Evolutionary conservation across 2,797 vertebrate species (phyloP).

Genomic region (Nyctibius grandis): DNA sequence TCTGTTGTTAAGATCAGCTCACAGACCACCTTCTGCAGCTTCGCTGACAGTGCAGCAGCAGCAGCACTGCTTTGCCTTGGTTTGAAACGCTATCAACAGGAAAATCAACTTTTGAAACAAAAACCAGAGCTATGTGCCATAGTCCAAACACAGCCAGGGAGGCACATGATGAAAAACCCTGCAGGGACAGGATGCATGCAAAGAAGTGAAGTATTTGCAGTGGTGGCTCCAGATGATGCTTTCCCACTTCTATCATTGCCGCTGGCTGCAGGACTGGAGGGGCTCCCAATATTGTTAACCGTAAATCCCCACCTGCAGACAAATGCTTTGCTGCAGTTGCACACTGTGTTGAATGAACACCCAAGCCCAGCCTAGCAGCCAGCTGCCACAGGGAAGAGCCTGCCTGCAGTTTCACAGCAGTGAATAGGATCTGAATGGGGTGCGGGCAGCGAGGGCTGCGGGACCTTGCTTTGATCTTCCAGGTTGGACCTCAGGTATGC

Average conservation of each 20-base stretch:
- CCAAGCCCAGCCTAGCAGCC: not conserved
- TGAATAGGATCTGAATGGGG: rapidly evolving
- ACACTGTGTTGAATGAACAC: not conserved
- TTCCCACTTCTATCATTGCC: not conserved
- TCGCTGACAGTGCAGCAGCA: not conserved
- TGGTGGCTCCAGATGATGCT: rapidly evolving
- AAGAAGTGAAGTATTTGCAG: no score
- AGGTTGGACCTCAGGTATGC: not conserved
- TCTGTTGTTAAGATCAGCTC: not conserved
- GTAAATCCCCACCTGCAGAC: not conserved
- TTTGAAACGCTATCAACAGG: not conserved
- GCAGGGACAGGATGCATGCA: no score
- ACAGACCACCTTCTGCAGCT: not conserved
- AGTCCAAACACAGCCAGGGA: not conserved
- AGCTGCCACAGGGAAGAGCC: not conserved
- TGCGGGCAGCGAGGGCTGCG: rapidly evolving
- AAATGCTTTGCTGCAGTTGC: rapidly evolving
- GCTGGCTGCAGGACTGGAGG: not conserved
- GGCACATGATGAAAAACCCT: not conserved
- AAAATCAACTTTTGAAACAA: not conserved
- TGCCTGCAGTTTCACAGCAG: not conserved
- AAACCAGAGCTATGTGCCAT: not conserved
- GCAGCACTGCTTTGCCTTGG: not conserved
- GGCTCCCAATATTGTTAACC: not conserved
- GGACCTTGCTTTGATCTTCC: not conserved